Conservation (phyloP, 2,888 invertebrate species). For the Plebejus argus region DNA sequence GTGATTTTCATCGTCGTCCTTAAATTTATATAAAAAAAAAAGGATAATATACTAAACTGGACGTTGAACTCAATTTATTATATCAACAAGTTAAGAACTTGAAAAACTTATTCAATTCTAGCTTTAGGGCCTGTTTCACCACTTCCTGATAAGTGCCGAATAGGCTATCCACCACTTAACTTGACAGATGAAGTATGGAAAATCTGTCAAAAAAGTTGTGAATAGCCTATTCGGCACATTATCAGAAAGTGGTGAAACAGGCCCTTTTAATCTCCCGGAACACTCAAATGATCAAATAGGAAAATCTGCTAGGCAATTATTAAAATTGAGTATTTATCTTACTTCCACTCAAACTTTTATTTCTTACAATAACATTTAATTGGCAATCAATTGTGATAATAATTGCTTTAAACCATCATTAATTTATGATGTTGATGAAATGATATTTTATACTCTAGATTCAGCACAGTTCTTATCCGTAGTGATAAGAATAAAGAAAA, state of each 20-base stretch:
- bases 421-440: background rate
- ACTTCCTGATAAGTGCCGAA: no score
- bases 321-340: background rate
- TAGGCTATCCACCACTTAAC: no score
- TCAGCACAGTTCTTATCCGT: background rate
- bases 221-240: no score
- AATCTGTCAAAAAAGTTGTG: no score
- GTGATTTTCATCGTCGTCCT: background rate
- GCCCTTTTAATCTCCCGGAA: background rate
- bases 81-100: no score
- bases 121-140: no score
- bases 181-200: no score
- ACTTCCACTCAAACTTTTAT: background rate
- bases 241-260: no score
- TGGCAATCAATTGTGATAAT: background rate
- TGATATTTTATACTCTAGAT: background rate
- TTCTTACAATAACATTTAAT: slow-evolving; percentile 13
- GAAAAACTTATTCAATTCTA: background rate
- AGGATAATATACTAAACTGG: background rate
- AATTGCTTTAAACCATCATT: background rate
- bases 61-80: background rate
- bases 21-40: background rate
- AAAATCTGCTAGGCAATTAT: background rate
- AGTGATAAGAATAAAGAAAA: no score
- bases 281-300: background rate